phyloP scores from a whole-genome alignment of 2,113 vertebrate genomes.

The Sisor rabdophorus region DNA sequence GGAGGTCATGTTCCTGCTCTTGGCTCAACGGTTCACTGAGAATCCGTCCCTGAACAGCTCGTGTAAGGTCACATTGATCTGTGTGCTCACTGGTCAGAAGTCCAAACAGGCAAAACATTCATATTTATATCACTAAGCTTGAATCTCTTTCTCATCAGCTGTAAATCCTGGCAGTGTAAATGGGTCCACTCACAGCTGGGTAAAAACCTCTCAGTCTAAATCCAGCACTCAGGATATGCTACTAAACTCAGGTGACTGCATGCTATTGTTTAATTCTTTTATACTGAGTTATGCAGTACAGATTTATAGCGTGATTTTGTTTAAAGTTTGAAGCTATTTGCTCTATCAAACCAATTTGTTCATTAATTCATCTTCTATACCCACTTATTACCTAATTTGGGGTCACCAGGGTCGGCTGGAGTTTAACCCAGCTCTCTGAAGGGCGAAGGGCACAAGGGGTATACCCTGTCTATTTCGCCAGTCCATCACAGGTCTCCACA shows the following conservation, averaged over 20 bases:
- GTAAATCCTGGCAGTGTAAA: constrained; percentile 58
- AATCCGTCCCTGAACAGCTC: constrained; percentile 68
- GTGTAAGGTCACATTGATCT: constrained; percentile 62
- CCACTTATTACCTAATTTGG: too few relatives aligned
- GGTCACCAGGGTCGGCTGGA: too few relatives aligned
- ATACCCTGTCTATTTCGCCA: too few relatives aligned
- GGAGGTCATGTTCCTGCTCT: constrained; percentile 85
- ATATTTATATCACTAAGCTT: background rate
- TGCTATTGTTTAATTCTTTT: background rate
- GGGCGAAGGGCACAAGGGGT: too few relatives aligned
- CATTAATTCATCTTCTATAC: too few relatives aligned
- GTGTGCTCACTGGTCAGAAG: background rate
- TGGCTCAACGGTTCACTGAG: constrained; percentile 81
- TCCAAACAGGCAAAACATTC: background rate
- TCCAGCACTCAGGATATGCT: constrained; percentile 48
- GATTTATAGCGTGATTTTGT: background rate
- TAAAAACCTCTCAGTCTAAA: constrained; percentile 59
- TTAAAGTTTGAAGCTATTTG: background rate
- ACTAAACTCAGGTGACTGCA: constrained; percentile 55
- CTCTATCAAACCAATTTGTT: too few relatives aligned
- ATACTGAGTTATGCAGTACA: background rate
- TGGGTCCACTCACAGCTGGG: constrained; percentile 56
- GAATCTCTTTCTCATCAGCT: constrained; percentile 45
- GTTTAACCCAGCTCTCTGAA: too few relatives aligned
- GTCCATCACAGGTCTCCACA: too few relatives aligned